These are phyloP conservation scores for Chaenodraco wilsoni DNA, from an alignment of 2,797 vertebrate genomes.

Conservation along the genomic window DNA sequence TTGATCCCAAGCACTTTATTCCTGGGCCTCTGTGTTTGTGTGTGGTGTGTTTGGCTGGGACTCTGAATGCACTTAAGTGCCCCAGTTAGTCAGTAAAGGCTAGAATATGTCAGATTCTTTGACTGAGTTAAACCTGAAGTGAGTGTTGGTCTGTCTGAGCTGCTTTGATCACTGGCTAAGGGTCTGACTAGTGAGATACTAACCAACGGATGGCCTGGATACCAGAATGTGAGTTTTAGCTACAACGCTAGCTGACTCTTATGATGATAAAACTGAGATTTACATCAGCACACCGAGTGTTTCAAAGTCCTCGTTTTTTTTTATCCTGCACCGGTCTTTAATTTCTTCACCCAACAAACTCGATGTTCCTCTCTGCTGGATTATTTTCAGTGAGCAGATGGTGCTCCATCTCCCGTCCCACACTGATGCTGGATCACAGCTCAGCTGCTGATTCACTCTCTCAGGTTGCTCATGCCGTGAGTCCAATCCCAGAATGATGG, in stretches of 20 bases:
- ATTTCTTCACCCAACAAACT: conserved; percentile 47
- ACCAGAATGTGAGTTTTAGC: neutral
- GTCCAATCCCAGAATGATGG: conserved; percentile 40
- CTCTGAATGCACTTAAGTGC: conserved; percentile 44
- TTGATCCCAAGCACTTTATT: conserved; percentile 59
- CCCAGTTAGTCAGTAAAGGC: conserved; percentile 50
- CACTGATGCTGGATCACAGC: conserved; percentile 70
- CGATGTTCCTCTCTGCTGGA: conserved; percentile 42
- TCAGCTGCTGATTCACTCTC: conserved; percentile 72
- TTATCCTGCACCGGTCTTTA: neutral
- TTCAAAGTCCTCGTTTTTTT: neutral
- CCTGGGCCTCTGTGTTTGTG: conserved; percentile 30
- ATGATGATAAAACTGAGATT: conserved; percentile 13
- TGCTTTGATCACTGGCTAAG: conserved; percentile 7
- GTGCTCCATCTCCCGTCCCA: conserved; percentile 69
- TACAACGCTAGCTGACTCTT: neutral
- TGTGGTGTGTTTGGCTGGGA: conserved; percentile 34
- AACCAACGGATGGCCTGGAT: neutral
- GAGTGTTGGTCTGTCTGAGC: conserved; percentile 10
- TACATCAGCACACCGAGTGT: conserved; percentile 5
- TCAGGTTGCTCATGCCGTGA: conserved; percentile 63
- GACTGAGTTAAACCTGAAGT: conserved; percentile 28
- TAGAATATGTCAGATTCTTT: conserved; percentile 30
- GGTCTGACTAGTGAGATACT: conserved; percentile 10
- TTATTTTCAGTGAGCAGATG: conserved; percentile 72